Percentiles rank a stretch among this genome's conserved stretches.
Conservation (phyloP, 2,113 vertebrate species). For the Clarias gariepinus region DNA sequence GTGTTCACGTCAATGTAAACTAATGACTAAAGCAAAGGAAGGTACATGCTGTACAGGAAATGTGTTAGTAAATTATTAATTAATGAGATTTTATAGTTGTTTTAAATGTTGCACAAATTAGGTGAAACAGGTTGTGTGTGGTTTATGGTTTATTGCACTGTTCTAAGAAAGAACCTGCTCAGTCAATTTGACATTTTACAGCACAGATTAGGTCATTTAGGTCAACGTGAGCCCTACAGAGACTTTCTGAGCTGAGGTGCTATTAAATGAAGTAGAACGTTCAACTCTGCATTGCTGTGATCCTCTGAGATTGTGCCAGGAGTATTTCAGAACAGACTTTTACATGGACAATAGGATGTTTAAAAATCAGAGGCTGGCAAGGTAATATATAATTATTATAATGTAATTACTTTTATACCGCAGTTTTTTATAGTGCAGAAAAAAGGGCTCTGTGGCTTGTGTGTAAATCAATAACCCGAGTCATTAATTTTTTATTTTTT, state of each 20-base stretch:
- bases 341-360: background rate
- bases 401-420: background rate
- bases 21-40: background rate
- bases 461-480: background rate
- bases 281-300: background rate
- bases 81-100: background rate
- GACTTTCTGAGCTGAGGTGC: background rate
- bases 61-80: background rate
- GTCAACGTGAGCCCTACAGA: background rate
- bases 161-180: background rate
- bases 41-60: background rate
- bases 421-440: background rate
- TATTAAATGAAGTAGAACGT: background rate
- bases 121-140: background rate
- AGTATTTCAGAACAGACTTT: background rate
- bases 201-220: background rate
- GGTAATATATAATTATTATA: background rate
- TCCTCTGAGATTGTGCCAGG: background rate
- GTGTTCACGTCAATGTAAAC: background rate
- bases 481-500: background rate
- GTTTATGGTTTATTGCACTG: background rate
- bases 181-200: background rate
- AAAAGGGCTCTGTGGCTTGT: background rate
- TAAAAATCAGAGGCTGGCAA: background rate
- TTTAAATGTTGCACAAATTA: background rate